Base-by-base conservation (phyloP, 2,797 vertebrate genomes). In the Echiichthys vipera region DNA sequence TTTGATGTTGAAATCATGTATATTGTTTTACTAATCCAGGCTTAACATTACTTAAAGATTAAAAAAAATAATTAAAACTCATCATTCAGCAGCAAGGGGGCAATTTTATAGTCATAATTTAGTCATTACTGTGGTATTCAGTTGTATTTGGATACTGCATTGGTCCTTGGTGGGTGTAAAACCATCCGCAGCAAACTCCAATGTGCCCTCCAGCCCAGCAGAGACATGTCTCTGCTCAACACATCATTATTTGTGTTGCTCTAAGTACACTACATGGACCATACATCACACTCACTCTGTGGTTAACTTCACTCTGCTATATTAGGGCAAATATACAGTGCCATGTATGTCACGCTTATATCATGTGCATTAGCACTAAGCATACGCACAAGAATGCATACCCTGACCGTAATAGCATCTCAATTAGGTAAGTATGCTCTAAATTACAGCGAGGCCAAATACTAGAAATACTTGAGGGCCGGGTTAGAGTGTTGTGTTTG, bases 341-440 rank as follows among this genome's bases (percentile, higher is more conserved):
- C 71, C 20, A 29, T 61, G 78, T 64, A 80, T 81, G 85, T 85
- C 84, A 85, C 63, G 55, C 83, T 86, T 80, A 72, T 84, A 90
- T 88, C 78, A 72, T 78, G 69, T 83, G 85, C 77, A 89, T 90
- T 89, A 90, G 86, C 65, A 65, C 75, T 14, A 56, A 70, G 80
- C 77, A 58, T 57, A 56, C 25, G 49, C 71, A 25, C 61, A 88
- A 86, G 88, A 92, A 90, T 89, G 89, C 67, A 12, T 50, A 67
- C 80, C 61, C 83, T 84, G 81, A 89, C 88, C 86, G 79, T 90
- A 92, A 92, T 92, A 85, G 88, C 84, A 51, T 92, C 91, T 91
- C 91, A 91, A 92, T 93, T 92, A 92, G 91, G 83, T 90, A 89
- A 90, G 89, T 87, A 92, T 89, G 88, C 81, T 90, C 88, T 91